Conservation (phyloP, 1,140 invertebrate genomes). For the Charaxes varanes region DNA sequence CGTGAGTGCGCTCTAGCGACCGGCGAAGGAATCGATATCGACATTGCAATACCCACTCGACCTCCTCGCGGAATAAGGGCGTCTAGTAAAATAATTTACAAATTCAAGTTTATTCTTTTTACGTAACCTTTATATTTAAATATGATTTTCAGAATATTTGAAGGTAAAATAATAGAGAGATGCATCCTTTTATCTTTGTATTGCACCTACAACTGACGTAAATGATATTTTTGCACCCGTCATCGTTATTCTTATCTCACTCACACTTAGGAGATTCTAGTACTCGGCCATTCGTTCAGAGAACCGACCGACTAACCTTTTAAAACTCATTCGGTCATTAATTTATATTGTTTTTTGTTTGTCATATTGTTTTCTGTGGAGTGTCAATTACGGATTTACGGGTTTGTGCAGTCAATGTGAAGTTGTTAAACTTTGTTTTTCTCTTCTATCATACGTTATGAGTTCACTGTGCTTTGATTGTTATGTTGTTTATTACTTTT, state of each 20-base stretch:
- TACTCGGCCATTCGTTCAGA: constrained; percentile 2
- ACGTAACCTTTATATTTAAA: no score
- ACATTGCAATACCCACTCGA: constrained; percentile 11
- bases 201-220: no score
- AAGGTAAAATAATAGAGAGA: no score
- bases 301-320: background rate
- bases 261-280: background rate
- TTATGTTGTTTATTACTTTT: background rate
- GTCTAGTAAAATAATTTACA: no score
- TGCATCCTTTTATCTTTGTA: no score
- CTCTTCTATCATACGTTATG: constrained; percentile 6
- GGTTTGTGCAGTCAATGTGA: no score
- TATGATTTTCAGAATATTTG: no score
- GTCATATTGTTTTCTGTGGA: constrained; percentile 11
- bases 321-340: constrained; percentile 8
- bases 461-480: constrained; percentile 12
- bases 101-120: no score
- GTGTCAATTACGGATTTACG: no score
- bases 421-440: constrained; percentile 6
- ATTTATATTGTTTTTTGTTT: constrained; percentile 10
- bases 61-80: no score
- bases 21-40: constrained; percentile 54
- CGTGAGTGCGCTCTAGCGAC: constrained; percentile 72
- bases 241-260: constrained; percentile 9
- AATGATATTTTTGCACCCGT: no score